Percentiles rank a stretch among this genome's conserved stretches.
Evolutionary conservation across 2,888 invertebrate genomes (phyloP).

Genomic region (Drosophila mimetica): DNA sequence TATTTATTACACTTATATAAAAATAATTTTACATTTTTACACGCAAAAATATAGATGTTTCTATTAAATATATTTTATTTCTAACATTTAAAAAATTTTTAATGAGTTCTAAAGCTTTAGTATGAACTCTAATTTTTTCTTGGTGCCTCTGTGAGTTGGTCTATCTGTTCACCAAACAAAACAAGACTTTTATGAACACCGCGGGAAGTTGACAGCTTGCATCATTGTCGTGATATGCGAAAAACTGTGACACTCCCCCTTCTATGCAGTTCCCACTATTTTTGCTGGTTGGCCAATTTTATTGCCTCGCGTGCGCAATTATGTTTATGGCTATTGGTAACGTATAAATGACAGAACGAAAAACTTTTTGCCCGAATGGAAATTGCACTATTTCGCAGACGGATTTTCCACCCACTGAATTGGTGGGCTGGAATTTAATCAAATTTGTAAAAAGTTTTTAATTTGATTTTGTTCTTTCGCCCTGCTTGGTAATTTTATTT

Average conservation of each 20-base stretch:
- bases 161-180: conserved; percentile 59
- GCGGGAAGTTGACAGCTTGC: conserved; percentile 82
- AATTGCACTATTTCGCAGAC: conserved; percentile 40
- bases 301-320: conserved; percentile 78
- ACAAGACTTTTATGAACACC: conserved; percentile 80
- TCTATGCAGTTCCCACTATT: conserved; percentile 1
- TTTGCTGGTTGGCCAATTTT: conserved; percentile 62
- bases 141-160: neutral
- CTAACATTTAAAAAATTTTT: too few relatives aligned
- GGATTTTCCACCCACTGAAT: conserved; percentile 34
- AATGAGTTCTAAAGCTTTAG: too few relatives aligned
- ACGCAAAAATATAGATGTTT: too few relatives aligned
- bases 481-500: too few relatives aligned
- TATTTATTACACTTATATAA: too few relatives aligned
- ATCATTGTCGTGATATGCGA: conserved; percentile 75
- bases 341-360: conserved; percentile 47
- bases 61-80: too few relatives aligned
- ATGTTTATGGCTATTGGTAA: conserved; percentile 73
- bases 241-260: conserved; percentile 58
- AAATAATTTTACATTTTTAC: too few relatives aligned
- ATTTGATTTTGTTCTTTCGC: neutral
- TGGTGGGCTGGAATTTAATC: neutral
- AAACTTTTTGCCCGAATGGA: conserved; percentile 8
- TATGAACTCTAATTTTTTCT: neutral
- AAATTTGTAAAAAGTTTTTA: conserved; percentile 3